Evolutionary conservation across 2,797 vertebrate genomes (phyloP).

Genomic region (Ptychadena robeensis): DNA sequence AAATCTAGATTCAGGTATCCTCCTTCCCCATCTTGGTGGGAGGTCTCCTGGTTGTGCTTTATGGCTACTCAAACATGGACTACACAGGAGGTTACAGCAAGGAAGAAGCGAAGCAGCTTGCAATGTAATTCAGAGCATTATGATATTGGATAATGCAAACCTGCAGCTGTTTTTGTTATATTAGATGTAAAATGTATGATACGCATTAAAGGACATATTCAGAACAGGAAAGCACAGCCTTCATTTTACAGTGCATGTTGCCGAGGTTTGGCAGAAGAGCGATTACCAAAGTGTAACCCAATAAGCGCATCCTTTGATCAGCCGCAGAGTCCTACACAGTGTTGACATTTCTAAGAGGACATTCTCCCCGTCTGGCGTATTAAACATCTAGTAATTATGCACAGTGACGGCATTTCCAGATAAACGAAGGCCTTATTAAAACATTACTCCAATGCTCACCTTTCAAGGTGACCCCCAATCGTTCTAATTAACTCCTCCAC

Average conservation of each 20-base stretch:
- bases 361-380: conserved; percentile 42
- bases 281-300: conserved; percentile 25
- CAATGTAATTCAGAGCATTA: neutral
- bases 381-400: conserved; percentile 56
- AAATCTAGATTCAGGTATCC: too few species aligned
- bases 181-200: neutral
- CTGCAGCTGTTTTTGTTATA: neutral
- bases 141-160: too few species aligned
- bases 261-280: conserved; percentile 19
- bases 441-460: conserved; percentile 58
- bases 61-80: neutral
- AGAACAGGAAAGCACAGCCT: neutral
- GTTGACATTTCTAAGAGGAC: conserved; percentile 55
- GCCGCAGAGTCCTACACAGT: conserved; percentile 19
- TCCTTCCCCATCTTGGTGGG: too few species aligned
- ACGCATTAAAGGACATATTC: neutral
- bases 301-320: conserved; percentile 41
- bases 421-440: conserved; percentile 60
- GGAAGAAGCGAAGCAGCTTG: neutral
- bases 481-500: conserved; percentile 61
- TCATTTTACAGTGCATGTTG: neutral
- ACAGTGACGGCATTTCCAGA: conserved; percentile 48
- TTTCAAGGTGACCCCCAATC: conserved; percentile 58
- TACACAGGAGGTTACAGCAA: neutral
- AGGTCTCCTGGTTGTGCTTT: neutral